phyloP scores from a whole-genome alignment of 2,113 vertebrate genomes.

The Caranx melampygus region DNA sequence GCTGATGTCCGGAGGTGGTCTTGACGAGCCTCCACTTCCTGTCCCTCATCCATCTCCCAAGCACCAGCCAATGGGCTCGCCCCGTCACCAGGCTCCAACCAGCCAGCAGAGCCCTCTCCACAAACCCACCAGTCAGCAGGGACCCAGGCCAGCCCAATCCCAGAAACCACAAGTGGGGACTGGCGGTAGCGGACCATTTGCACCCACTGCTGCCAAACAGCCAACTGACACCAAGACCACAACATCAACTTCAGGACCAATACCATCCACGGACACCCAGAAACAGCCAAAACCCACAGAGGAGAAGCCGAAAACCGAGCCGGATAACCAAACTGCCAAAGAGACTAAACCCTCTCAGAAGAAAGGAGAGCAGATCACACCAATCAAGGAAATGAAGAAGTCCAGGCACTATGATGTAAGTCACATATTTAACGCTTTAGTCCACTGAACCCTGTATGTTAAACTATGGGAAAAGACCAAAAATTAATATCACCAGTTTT shows the following conservation, averaged over 20 bases:
- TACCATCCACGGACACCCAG: slow-evolving; percentile 59
- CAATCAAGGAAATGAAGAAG: slow-evolving; percentile 84
- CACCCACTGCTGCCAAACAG: slow-evolving; percentile 77
- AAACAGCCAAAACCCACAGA: slow-evolving; percentile 66
- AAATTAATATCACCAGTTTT: neutral
- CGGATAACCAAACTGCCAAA: slow-evolving; percentile 67
- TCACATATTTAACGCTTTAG: slow-evolving; percentile 15
- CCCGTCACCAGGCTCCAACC: slow-evolving; percentile 81
- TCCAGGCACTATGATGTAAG: slow-evolving; percentile 91
- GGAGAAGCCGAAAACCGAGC: slow-evolving; percentile 68
- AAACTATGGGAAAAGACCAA: slow-evolving; percentile 9
- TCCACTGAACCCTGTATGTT: slow-evolving; percentile 22
- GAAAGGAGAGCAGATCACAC: slow-evolving; percentile 81
- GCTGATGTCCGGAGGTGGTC: slow-evolving; percentile 89
- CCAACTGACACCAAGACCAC: slow-evolving; percentile 79
- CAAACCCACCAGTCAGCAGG: slow-evolving; percentile 75
- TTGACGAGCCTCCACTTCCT: slow-evolving; percentile 88
- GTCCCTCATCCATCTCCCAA: slow-evolving; percentile 87
- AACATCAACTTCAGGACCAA: slow-evolving; percentile 35
- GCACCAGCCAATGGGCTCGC: slow-evolving; percentile 84
- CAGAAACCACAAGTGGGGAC: slow-evolving; percentile 72
- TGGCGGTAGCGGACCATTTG: slow-evolving; percentile 57
- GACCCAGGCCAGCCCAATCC: slow-evolving; percentile 54
- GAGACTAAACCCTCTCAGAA: slow-evolving; percentile 74
- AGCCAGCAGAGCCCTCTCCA: slow-evolving; percentile 79